Conservation (phyloP, 2,888 invertebrate genomes). For the Hyposoter dolosus region DNA sequence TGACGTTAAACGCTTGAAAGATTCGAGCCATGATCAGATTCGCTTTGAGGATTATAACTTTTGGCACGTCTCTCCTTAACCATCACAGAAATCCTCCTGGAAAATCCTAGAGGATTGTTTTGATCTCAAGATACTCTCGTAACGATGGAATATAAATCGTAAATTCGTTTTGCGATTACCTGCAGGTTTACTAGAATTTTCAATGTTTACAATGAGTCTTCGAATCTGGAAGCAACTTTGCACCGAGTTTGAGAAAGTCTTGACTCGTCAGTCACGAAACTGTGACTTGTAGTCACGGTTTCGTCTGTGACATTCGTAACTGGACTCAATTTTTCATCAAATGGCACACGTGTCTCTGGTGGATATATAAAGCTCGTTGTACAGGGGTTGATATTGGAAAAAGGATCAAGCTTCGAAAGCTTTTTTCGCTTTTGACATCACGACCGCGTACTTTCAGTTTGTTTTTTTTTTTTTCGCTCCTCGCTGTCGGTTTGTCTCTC, state of each 20-base stretch:
- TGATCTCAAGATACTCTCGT: background rate
- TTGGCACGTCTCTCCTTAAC: too few species aligned
- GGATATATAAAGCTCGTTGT: background rate
- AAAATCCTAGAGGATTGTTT: too few species aligned
- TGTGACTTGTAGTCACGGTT: too few species aligned
- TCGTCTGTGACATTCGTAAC: background rate
- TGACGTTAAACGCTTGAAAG: too few species aligned
- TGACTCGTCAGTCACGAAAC: background rate
- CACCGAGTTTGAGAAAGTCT: background rate
- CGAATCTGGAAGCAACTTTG: background rate
- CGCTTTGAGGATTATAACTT: too few species aligned
- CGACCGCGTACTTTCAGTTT: background rate
- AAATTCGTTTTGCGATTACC: background rate
- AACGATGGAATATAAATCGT: background rate
- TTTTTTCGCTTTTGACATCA: slow-evolving; percentile 38
- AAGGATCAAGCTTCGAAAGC: slow-evolving; percentile 35
- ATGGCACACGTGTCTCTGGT: background rate
- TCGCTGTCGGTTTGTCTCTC: background rate
- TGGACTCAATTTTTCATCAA: background rate
- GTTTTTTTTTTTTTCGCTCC: background rate
- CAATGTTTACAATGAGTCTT: background rate
- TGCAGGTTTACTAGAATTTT: background rate
- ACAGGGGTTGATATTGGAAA: slow-evolving; percentile 23
- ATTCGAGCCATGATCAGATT: too few species aligned
- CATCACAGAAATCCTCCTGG: too few species aligned